These are phyloP conservation scores for Athripsodes cinereus DNA, from an alignment of 2,888 invertebrate species.

Conservation along the genomic window DNA sequence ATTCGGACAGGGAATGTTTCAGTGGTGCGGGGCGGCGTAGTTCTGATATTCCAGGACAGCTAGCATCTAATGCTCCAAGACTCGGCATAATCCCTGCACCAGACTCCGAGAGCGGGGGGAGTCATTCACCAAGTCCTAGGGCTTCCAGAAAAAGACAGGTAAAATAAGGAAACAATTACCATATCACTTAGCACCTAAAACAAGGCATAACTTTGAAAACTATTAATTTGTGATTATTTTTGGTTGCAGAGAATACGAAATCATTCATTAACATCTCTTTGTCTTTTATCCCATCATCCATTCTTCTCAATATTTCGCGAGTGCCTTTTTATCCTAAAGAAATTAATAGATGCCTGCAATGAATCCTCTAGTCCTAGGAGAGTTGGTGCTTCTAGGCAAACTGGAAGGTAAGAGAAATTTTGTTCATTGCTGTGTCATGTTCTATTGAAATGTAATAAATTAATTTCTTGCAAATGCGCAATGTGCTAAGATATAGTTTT, in stretches of 20 bases:
- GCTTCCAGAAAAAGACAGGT: constrained; percentile 75
- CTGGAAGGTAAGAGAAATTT: constrained; percentile 75
- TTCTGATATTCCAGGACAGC: constrained; percentile 47
- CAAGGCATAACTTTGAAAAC: too few relatives aligned
- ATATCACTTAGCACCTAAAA: too few relatives aligned
- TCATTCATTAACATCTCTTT: constrained; percentile 93
- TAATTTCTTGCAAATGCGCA: too few relatives aligned
- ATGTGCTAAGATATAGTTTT: too few relatives aligned
- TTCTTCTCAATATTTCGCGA: constrained; percentile 98
- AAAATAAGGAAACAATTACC: too few relatives aligned
- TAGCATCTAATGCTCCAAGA: constrained; percentile 46
- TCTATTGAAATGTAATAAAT: too few relatives aligned
- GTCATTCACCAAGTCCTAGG: constrained; percentile 79
- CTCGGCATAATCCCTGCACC: constrained; percentile 60
- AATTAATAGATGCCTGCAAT: constrained; percentile 96
- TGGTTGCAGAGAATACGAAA: constrained; percentile 71
- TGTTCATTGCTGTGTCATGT: constrained; percentile 5
- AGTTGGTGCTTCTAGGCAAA: constrained; percentile 82
- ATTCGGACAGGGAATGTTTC: constrained; percentile 82
- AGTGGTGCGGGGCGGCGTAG: constrained; percentile 54
- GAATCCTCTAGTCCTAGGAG: constrained; percentile 85
- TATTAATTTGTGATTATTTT: constrained; percentile 15
- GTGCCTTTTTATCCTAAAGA: constrained; percentile 92
- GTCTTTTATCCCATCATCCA: constrained; percentile 97
- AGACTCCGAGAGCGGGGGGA: constrained; percentile 85